Percentiles rank a stretch among this genome's conserved stretches.
These are phyloP conservation scores for Microctenopoma steveboyesi DNA, from an alignment of 2,797 vertebrate species.

Conservation along the genomic window DNA sequence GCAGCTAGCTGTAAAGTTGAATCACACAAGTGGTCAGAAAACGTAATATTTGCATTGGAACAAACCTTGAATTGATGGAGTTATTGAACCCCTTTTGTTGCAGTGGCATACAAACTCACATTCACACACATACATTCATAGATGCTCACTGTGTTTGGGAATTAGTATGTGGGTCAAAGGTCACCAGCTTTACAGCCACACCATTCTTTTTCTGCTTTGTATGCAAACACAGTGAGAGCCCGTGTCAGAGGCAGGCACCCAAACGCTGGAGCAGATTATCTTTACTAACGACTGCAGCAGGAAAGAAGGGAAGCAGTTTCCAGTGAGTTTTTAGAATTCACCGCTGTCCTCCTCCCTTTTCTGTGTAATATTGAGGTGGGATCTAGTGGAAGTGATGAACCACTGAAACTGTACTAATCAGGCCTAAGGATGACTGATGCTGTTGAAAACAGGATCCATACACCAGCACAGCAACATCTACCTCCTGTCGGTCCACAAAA, in stretches of 20 bases:
- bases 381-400: not conserved
- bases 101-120: slow-evolving; percentile 1
- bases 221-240: slow-evolving; percentile 67
- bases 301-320: slow-evolving; percentile 51
- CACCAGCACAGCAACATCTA: too few relatives aligned
- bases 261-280: slow-evolving; percentile 72
- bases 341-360: not conserved
- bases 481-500: too few relatives aligned
- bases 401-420: not conserved
- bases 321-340: slow-evolving; percentile 26
- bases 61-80: slow-evolving; percentile 14
- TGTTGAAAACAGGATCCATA: not conserved
- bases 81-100: slow-evolving; percentile 40
- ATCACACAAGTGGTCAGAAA: too few relatives aligned
- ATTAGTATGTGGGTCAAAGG: slow-evolving; percentile 74
- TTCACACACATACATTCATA: slow-evolving; percentile 12
- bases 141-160: slow-evolving; percentile 34
- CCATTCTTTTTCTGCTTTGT: slow-evolving; percentile 78
- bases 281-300: slow-evolving; percentile 51
- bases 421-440: not conserved
- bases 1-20: too few relatives aligned
- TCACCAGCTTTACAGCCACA: slow-evolving; percentile 66
- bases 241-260: slow-evolving; percentile 64
- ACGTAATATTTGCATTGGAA: too few relatives aligned
- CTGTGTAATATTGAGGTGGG: slow-evolving; percentile 2